These are phyloP conservation scores for Heliconius eleuchia DNA, from an alignment of 1,140 invertebrate species.

Conservation along the genomic window DNA sequence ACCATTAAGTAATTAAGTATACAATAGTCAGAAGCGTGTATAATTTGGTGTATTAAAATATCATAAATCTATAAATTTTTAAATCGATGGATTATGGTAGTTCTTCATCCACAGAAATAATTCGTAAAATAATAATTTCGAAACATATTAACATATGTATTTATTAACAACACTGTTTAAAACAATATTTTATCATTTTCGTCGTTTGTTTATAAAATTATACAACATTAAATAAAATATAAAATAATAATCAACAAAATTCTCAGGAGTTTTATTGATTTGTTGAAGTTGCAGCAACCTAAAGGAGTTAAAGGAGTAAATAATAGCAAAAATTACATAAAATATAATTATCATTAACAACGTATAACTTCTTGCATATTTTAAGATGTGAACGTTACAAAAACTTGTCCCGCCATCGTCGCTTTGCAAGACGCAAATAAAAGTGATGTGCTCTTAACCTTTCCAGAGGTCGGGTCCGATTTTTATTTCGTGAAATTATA, in stretches of 20 bases:
- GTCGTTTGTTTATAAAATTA: background rate
- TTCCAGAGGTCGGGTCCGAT: conserved; percentile 66
- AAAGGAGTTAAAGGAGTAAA: conserved; percentile 52
- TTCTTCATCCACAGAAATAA: no score
- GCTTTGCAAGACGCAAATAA: conserved; percentile 64
- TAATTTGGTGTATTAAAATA: background rate
- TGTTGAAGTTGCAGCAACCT: background rate
- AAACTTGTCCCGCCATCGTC: conserved; percentile 57
- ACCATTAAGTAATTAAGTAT: background rate
- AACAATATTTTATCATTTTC: background rate
- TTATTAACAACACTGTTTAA: no score
- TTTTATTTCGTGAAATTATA: conserved; percentile 73
- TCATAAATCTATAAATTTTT: no score
- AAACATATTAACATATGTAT: no score
- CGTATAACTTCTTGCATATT: conserved; percentile 45
- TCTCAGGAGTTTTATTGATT: no score
- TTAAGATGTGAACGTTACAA: conserved; percentile 42
- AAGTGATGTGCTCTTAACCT: conserved; percentile 76
- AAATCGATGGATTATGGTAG: no score
- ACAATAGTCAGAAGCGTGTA: background rate
- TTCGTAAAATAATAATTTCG: no score
- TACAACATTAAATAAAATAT: no score
- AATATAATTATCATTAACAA: conserved; percentile 49
- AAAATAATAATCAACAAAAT: no score
- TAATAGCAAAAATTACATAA: conserved; percentile 45